Percentiles rank a stretch among this genome's conserved stretches.
Evolutionary conservation across 2,113 vertebrate species (phyloP).

Genomic region (Tachysurus fulvidraco): DNA sequence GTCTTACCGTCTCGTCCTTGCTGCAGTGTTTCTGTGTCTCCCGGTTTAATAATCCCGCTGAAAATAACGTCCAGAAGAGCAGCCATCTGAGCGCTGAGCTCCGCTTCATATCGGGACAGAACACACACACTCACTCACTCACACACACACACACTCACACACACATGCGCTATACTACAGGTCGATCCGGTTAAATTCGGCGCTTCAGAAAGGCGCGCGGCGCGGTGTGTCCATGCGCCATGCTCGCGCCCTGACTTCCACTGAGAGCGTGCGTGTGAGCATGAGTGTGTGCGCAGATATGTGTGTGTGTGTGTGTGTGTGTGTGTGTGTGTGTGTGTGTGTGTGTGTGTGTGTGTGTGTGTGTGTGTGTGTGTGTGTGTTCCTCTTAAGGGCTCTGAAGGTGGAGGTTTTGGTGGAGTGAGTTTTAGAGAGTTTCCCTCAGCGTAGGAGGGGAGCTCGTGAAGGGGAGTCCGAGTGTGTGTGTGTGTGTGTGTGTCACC

Average conservation of each 20-base stretch:
- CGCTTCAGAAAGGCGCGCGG: slow-evolving; percentile 54
- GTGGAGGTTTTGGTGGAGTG: slow-evolving; percentile 16
- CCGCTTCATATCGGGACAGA: slow-evolving; percentile 32
- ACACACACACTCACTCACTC: background rate
- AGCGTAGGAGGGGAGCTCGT: background rate
- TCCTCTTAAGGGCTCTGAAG: slow-evolving; percentile 9
- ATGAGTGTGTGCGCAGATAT: background rate
- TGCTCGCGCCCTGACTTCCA: slow-evolving; percentile 54
- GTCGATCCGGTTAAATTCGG: slow-evolving; percentile 65
- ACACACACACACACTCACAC: background rate
- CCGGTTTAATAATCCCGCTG: background rate
- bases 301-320: background rate
- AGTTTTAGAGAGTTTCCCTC: background rate
- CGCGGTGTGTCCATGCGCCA: slow-evolving; percentile 65
- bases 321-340: background rate
- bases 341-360: background rate
- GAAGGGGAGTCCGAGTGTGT: background rate
- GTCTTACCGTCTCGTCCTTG: slow-evolving; percentile 17
- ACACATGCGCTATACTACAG: background rate
- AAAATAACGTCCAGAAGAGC: slow-evolving; percentile 24
- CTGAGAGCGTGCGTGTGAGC: background rate
- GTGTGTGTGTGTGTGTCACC: slow-evolving; percentile 16
- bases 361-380: slow-evolving; percentile 3
- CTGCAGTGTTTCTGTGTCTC: slow-evolving; percentile 5
- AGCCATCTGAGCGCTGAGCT: slow-evolving; percentile 14